Evolutionary conservation across 2,888 invertebrate species (phyloP), one percentile per base, ranked within the genome.

Genomic region (Xestobium rufovillosum): DNA sequence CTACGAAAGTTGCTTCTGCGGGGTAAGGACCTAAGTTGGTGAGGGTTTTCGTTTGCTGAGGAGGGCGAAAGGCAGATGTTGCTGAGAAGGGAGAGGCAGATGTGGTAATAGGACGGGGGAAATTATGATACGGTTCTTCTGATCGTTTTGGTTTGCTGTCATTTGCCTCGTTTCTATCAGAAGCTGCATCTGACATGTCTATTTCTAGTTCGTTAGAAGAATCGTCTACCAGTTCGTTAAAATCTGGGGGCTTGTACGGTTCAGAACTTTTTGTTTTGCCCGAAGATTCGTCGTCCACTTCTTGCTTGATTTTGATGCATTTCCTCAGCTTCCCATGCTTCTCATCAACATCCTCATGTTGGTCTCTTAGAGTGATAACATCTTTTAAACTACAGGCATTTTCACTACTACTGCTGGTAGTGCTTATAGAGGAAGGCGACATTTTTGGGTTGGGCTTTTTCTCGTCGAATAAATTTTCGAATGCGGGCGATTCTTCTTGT

Each of bases 401-500:
- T 39, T 72, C 74, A 30, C 49, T 57, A 67, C 75, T 53, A 72
- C 75, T 57, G 45, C 66, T 66, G 27, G 68, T 70, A 2, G 77
- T 76, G 28, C 71, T 76, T 31, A 73, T 71, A 25, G 79, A 76
- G 15, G 79, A 75, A n/a, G 80, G 80, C 19, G 78, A 71, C 67
- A 79, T 70, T 55, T 72, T 73, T 1, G 68, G 62, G 38, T 62
- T 65, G n/a, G 77, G 75, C 54, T 84, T 80, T 59, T 85, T 86
- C 55, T 87, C 87, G 55, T 85, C 83, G 56, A 88, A 88, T 1
- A 88, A 69, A 63, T 87, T 86, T 57, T 88, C 88, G 53, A 87
- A 88, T 34, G 81, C 80, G 26, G 83, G 82, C 16, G 81, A 79
- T 52, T 85, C 85, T 46, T 87, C 85, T 52, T 81, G 80, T 38